Evolutionary conservation across 1,140 invertebrate species (phyloP), one percentile per base, ranked within the genome.

Genomic region (Gerris buenoi): DNA sequence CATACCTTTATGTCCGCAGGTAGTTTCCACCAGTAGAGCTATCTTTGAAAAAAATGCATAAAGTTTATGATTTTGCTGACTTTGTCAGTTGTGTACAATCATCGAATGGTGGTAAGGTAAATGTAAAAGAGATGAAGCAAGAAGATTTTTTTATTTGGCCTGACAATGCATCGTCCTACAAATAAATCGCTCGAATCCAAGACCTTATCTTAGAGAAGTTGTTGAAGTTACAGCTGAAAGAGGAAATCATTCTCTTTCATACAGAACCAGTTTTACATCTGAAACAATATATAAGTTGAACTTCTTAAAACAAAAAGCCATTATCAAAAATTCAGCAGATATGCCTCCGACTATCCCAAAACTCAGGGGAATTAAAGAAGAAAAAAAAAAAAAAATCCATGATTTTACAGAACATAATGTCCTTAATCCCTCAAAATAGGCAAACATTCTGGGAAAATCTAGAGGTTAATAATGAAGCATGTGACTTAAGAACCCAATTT

Each of bases 1-100:
- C 70, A 75, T 46, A 72, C 74, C n/a, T 74, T 75, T 67, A 75
- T 75, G 72, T 69, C 68, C 25, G 73, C 74, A 14, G 74, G 75
- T 64, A 64, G 68, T 56, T 75, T 75, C 64, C 75, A 75, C 61
- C 73, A 74, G 72, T 76, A n/a, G 74, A 67, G 25, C 62, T 13
- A 56, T 64, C 61, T 0, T 18, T 67, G 1, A 67, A 67, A 64
- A 67, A 67, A 57, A 18, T 18, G 26, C 26, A 27, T 25, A 63
- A 64, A 67, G 25, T 29, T 0, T 67, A 67, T 64, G 67, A 65
- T 26, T 65, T 68, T 25, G 57, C 33, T 64, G 67, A 65, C 27
- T 65, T 68, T 25, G 57, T 60, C 3, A 23, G n/a, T 25, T 57
- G 29, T 57, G 67, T 63, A 18, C 67, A n/a, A 33, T 66, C 33